These are phyloP conservation scores for Phalacrocorax aristotelis DNA, from an alignment of 2,113 vertebrate species.

Conservation along the genomic window DNA sequence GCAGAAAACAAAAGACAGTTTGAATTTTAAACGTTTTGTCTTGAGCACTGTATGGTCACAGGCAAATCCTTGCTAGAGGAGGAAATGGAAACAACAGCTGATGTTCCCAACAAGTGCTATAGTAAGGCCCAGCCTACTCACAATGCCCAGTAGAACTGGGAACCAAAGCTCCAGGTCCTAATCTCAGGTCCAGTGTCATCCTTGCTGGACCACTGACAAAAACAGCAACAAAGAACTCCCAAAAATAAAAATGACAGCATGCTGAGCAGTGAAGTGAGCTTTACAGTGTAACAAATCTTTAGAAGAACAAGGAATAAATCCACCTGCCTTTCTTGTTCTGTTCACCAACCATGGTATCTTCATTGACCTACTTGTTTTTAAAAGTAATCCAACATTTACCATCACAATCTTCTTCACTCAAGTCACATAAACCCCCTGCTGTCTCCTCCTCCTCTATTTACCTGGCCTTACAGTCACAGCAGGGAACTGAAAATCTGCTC, in stretches of 20 bases:
- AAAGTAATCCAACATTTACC: slow-evolving; percentile 56
- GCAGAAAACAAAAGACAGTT: background rate
- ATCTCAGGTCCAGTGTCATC: background rate
- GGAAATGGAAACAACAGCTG: background rate
- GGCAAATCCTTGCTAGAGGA: background rate
- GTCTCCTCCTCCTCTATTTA: slow-evolving; percentile 54
- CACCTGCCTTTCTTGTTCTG: background rate
- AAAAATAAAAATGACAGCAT: background rate
- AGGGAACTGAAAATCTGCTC: slow-evolving; percentile 36
- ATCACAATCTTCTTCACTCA: slow-evolving; percentile 41
- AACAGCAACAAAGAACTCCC: background rate
- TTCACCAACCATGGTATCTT: background rate
- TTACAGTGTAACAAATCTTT: slow-evolving; percentile 16
- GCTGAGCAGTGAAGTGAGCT: background rate
- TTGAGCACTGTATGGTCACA: background rate
- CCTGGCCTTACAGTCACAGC: slow-evolving; percentile 46
- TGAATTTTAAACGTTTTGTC: background rate
- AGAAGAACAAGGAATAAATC: slow-evolving; percentile 32
- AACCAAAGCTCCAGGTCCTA: background rate
- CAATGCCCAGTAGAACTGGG: background rate
- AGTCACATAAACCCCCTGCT: slow-evolving; percentile 47
- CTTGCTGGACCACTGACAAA: background rate
- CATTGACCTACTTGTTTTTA: slow-evolving; percentile 59
- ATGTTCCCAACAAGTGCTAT: background rate
- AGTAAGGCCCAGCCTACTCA: background rate